These are phyloP conservation scores for Pristionchus japonicus DNA, from an alignment of 2,888 invertebrate species.

Conservation along the genomic window DNA sequence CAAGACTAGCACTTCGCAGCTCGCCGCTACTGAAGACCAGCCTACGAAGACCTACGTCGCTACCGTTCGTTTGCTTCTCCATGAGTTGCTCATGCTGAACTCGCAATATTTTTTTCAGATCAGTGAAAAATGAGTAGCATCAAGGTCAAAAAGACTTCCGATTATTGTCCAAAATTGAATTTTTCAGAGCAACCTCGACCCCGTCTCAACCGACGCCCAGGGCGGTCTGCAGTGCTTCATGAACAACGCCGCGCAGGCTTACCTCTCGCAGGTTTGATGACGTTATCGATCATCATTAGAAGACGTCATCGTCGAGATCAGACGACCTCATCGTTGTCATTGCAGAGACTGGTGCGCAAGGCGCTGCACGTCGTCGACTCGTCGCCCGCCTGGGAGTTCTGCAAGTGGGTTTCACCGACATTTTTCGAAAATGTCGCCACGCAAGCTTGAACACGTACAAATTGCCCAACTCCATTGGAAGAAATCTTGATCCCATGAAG, in stretches of 20 bases:
- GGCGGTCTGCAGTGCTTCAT: slow-evolving; percentile 70
- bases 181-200: slow-evolving; percentile 56
- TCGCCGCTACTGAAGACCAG: neutral
- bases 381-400: slow-evolving; percentile 63
- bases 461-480: neutral
- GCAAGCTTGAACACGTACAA: neutral
- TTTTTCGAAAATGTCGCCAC: neutral
- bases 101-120: neutral
- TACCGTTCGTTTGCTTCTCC: neutral
- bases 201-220: slow-evolving; percentile 66
- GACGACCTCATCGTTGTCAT: neutral
- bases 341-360: slow-evolving; percentile 62
- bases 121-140: too few species aligned
- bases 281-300: neutral
- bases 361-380: slow-evolving; percentile 68
- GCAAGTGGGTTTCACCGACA: slow-evolving; percentile 51
- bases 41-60: slow-evolving; percentile 19
- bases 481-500: neutral
- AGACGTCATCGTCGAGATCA: neutral
- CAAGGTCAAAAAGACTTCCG: too few species aligned
- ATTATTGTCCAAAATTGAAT: neutral
- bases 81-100: too few species aligned
- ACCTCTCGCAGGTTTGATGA: slow-evolving; percentile 51
- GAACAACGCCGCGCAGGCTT: slow-evolving; percentile 54
- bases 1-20: neutral